Evolutionary conservation across 2,113 vertebrate genomes (phyloP).

Genomic region (Otocyon megalotis): DNA sequence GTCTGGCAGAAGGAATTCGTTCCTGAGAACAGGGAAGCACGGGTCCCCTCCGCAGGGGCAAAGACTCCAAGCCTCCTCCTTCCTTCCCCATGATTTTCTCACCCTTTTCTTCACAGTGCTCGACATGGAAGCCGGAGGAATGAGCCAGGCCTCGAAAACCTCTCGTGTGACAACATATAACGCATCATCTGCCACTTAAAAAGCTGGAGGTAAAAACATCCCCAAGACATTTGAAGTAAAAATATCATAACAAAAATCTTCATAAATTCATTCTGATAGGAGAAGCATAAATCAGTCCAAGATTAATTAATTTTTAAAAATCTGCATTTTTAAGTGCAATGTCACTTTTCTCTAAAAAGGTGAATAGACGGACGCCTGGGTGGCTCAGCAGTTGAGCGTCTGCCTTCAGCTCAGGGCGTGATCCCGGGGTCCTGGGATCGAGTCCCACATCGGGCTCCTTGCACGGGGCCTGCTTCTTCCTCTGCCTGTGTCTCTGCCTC

Average conservation of each 20-base stretch:
- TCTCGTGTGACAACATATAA: fast-evolving
- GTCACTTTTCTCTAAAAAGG: background rate
- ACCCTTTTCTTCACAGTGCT: fast-evolving
- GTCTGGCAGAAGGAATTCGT: background rate
- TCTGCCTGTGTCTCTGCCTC: too few species aligned
- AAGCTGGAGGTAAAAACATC: background rate
- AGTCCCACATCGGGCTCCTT: too few species aligned
- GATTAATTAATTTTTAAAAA: background rate
- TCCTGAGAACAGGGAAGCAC: background rate
- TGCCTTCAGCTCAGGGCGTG: too few species aligned
- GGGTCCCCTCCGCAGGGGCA: background rate
- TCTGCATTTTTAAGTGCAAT: background rate
- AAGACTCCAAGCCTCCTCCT: background rate
- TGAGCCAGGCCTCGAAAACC: background rate
- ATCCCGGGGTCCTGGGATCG: too few species aligned
- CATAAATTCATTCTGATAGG: fast-evolving
- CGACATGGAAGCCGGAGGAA: background rate
- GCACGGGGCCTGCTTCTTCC: too few species aligned
- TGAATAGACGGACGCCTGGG: too few species aligned
- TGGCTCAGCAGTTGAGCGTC: too few species aligned
- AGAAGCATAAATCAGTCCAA: background rate
- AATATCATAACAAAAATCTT: background rate
- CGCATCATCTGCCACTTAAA: background rate
- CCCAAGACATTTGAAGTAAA: background rate
- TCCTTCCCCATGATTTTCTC: fast-evolving